Base-by-base conservation (phyloP, 2,797 vertebrate genomes). In the Leptatherina wallacei region DNA sequence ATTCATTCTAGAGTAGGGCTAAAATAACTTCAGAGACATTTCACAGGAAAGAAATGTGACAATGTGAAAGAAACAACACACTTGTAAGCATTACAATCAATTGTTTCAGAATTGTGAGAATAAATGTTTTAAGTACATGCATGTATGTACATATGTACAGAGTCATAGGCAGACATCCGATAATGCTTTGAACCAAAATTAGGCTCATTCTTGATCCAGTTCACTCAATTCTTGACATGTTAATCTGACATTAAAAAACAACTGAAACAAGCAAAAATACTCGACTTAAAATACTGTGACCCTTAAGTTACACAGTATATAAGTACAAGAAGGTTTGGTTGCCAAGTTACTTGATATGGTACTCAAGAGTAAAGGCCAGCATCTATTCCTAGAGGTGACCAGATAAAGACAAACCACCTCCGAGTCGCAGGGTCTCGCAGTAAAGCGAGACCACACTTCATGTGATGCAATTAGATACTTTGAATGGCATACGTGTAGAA, bases 351-450 rank as follows among this genome's bases (percentile, higher is more conserved):
- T 88, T 38, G 80, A 86, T 85, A 88, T 85, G 83, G 73, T 71
- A 76, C 61, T 84, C 81, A 73, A 63, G 61, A 87, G 85, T 84
- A 90, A 94, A 94, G 91, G 91, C 82, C 88, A 92, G 65, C 64
- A 64, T 92, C 94, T 95, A 95, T 95, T 95, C 92, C 83, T 74
- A 93, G 93, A 85, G 73, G 67, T 80, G 83, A 88, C 87, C 87
- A 80, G 88, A 93, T 90, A 89, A 79, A 85, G 76, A 82, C 66
- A 81, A 83, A 77, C 73, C 55, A 20, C 58, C 79, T 82, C 81
- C 56, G 69, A 73, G 73, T 60, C 22, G 40, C 70, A 58, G 44
- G 67, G 85, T 93, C 92, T 87, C 20, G 63, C 82, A 76, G 91
- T 82, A 88, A 90, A 78, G 30, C 64, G 92, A 94, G 64, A 89